A percentile compares a stretch with the other conserved stretches of the same genome.
These are phyloP conservation scores for Selene dorsalis DNA, from an alignment of 2,797 vertebrate genomes.

Conservation along the genomic window DNA sequence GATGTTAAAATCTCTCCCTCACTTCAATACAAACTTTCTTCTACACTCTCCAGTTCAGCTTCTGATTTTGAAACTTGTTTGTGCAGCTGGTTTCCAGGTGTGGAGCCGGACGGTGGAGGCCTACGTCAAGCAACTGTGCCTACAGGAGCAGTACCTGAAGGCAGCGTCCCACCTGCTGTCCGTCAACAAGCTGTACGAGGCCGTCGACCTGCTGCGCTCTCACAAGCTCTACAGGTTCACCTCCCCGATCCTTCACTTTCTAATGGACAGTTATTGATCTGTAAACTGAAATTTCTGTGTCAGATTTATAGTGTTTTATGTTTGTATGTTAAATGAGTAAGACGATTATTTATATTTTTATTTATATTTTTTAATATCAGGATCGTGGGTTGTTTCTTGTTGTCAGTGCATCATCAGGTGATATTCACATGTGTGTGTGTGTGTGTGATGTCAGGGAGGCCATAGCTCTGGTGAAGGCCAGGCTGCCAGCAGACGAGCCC, in stretches of 20 bases:
- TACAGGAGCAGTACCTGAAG: constrained; percentile 95
- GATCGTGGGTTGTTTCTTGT: not conserved
- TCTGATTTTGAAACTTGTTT: not conserved
- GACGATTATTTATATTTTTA: too few relatives aligned
- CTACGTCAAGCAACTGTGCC: constrained; percentile 93
- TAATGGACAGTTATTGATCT: too few relatives aligned
- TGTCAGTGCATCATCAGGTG: not conserved
- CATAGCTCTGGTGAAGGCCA: constrained; percentile 90
- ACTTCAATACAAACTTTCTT: too few relatives aligned
- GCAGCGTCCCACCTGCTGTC: constrained; percentile 95
- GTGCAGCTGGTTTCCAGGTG: constrained; percentile 89
- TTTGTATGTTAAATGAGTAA: too few relatives aligned
- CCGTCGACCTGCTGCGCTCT: constrained; percentile 89
- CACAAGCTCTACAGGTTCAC: constrained; percentile 92
- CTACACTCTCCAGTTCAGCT: too few relatives aligned
- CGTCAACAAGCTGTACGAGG: constrained; percentile 91
- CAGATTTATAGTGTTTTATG: too few relatives aligned
- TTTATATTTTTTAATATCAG: too few relatives aligned
- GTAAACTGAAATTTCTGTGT: too few relatives aligned
- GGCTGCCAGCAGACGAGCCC: constrained; percentile 90
- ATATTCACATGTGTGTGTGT: not conserved
- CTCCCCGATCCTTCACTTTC: too few relatives aligned
- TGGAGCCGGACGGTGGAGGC: constrained; percentile 92
- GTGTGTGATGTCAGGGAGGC: constrained; percentile 88
- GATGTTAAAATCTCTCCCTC: too few relatives aligned